Conservation (phyloP, 2,797 vertebrate genomes). For the Alexandromys oeconomus region DNA sequence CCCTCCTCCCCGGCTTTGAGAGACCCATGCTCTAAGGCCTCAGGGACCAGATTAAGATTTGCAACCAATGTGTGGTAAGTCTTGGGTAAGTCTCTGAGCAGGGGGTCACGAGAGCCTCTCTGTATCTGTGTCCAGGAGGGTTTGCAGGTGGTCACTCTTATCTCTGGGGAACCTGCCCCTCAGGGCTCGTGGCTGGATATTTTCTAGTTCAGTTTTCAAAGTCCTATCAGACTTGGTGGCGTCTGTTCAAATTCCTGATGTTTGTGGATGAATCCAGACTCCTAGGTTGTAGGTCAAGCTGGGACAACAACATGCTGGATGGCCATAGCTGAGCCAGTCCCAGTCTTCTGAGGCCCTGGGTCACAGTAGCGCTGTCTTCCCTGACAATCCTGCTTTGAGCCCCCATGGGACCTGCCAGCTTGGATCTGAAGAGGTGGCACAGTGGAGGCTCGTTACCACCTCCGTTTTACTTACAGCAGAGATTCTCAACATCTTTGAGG, state of each 20-base stretch:
- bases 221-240: neutral
- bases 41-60: neutral
- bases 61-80: accelerated
- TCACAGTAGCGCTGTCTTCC: neutral
- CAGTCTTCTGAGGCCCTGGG: neutral
- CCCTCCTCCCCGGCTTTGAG: neutral
- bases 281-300: neutral
- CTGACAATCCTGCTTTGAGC: neutral
- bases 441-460: neutral
- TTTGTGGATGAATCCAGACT: neutral
- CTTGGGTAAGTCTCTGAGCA: neutral
- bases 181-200: neutral
- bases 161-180: neutral
- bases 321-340: neutral
- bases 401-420: neutral
- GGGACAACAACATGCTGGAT: neutral
- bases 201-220: neutral
- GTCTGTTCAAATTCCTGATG: neutral
- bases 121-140: neutral
- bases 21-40: neutral
- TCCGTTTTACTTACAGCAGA: neutral
- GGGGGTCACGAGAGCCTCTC: neutral
- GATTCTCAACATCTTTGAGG: neutral
- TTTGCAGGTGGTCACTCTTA: neutral
- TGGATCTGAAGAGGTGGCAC: neutral